Conservation (phyloP, 1,140 invertebrate species). For the Onthophagus taurus region DNA sequence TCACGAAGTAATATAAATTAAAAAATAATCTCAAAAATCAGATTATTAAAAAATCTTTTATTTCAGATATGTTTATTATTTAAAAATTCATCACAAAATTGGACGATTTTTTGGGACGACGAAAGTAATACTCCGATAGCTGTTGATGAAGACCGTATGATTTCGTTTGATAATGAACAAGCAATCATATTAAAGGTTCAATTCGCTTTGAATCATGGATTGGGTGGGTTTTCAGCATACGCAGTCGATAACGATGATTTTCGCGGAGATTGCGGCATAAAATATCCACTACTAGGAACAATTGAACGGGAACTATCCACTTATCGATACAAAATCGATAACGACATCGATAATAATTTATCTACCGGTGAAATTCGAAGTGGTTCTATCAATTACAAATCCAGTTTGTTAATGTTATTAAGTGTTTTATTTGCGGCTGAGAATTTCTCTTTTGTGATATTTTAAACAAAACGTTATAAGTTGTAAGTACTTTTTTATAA, state of each 20-base stretch:
- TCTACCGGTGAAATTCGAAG: too few relatives aligned
- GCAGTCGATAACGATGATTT: conserved; percentile 73
- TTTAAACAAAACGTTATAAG: too few relatives aligned
- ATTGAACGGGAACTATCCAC: conserved; percentile 3
- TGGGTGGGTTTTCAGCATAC: conserved; percentile 79
- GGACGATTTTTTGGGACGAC: conserved; percentile 45
- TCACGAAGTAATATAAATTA: conserved; percentile 48
- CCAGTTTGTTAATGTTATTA: too few relatives aligned
- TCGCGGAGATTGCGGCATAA: conserved; percentile 46
- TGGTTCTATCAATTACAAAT: too few relatives aligned
- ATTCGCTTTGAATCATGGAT: conserved; percentile 49
- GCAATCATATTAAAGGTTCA: conserved; percentile 56
- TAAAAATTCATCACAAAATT: not conserved
- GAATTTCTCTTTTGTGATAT: too few relatives aligned
- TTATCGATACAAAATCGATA: too few relatives aligned
- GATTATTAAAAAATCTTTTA: not conserved
- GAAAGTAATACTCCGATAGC: conserved; percentile 50
- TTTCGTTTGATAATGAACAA: conserved; percentile 53
- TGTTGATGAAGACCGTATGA: conserved; percentile 44
- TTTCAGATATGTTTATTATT: conserved; percentile 5
- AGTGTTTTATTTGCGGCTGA: too few relatives aligned
- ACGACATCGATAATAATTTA: too few relatives aligned
- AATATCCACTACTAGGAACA: conserved; percentile 9
- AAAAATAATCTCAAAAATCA: not conserved
- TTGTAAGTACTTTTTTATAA: too few relatives aligned